A percentile compares a stretch with the other conserved stretches of the same genome.
phyloP scores from a whole-genome alignment of 2,888 invertebrate genomes.

The Coelinius sp. region DNA sequence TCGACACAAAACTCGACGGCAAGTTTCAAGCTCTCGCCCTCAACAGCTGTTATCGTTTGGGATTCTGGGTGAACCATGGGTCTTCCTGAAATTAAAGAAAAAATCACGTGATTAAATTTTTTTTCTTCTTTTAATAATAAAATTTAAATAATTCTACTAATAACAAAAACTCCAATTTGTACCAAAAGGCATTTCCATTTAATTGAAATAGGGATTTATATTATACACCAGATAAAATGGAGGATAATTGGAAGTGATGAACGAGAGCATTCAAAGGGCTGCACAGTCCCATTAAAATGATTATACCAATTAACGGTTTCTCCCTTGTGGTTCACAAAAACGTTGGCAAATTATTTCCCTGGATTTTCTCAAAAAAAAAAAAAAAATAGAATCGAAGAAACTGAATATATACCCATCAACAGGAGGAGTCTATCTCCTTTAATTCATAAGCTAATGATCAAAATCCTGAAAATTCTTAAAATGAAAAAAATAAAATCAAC shows the following conservation, averaged over 20 bases:
- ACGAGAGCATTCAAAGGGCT: not conserved
- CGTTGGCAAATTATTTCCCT: not conserved
- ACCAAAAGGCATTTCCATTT: not conserved
- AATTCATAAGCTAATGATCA: no score
- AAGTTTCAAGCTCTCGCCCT: slow-evolving; percentile 79
- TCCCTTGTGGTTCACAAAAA: not conserved
- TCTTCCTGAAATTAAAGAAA: slow-evolving; percentile 72
- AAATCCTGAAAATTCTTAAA: no score
- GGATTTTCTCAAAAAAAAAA: no score
- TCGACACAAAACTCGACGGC: slow-evolving; percentile 85
- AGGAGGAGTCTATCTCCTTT: no score
- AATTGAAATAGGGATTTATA: not conserved
- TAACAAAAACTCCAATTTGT: not conserved
- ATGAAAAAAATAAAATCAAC: no score
- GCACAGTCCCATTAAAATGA: not conserved
- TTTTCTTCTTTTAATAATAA: not conserved
- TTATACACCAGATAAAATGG: not conserved
- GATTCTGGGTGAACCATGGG: slow-evolving; percentile 79
- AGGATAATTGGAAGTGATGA: not conserved
- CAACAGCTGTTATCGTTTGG: slow-evolving; percentile 79
- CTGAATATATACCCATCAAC: no score
- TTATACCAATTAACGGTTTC: not conserved
- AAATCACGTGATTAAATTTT: not conserved
- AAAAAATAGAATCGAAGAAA: not conserved
- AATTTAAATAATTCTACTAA: no score